Percentiles rank a stretch among this genome's conserved stretches.
Conservation (phyloP, 2,113 vertebrate species). For the Ailuropoda melanoleuca region DNA sequence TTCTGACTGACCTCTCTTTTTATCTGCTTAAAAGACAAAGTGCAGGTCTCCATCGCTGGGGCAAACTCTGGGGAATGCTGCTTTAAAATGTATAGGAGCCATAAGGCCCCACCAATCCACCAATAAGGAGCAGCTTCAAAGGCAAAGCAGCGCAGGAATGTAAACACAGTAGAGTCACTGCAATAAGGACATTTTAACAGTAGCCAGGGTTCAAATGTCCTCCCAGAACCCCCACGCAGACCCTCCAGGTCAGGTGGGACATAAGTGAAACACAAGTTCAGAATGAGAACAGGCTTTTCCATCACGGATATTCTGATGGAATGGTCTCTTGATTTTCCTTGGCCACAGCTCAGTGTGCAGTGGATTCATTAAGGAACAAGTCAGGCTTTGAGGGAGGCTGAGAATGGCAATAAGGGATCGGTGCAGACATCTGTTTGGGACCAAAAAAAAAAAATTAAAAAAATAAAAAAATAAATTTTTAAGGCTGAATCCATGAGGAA, state of each 20-base stretch:
- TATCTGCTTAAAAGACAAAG: conserved; percentile 90
- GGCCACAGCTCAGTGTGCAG: not conserved
- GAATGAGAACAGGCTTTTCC: conserved; percentile 47
- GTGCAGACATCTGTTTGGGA: conserved; percentile 45
- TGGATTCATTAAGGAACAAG: conserved; percentile 57
- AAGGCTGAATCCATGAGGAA: conserved; percentile 26
- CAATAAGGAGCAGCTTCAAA: conserved; percentile 75
- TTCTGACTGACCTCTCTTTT: conserved; percentile 90
- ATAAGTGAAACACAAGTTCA: conserved; percentile 39
- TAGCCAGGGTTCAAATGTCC: conserved; percentile 11
- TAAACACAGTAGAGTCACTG: conserved; percentile 74
- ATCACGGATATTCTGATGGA: not conserved
- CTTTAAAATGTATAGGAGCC: conserved; percentile 80
- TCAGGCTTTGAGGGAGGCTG: conserved; percentile 43
- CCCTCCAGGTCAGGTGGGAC: conserved; percentile 40
- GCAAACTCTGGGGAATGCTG: conserved; percentile 81
- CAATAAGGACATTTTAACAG: conserved; percentile 68
- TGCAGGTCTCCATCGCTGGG: conserved; percentile 84
- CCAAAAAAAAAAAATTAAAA: not conserved
- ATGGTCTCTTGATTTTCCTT: conserved; percentile 39
- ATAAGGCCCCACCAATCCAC: conserved; percentile 64
- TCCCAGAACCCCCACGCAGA: not conserved
- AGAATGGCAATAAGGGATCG: not conserved
- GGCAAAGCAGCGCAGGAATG: conserved; percentile 65
- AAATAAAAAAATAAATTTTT: not conserved